Conservation (phyloP, 2,113 vertebrate genomes). For the Halcyon malimbica region DNA sequence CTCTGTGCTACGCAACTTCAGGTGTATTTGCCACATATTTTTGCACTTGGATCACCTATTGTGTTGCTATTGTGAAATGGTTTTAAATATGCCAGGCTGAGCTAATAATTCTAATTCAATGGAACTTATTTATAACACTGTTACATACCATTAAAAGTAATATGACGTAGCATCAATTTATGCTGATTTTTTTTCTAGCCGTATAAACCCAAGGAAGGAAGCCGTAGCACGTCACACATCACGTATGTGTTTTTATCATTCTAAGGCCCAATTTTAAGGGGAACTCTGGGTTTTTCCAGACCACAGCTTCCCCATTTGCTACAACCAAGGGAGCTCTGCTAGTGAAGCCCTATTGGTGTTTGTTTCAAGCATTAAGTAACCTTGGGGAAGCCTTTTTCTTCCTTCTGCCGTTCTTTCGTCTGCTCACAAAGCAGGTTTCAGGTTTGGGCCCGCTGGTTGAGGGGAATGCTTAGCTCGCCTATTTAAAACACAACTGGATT, state of each 20-base stretch:
- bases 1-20: neutral
- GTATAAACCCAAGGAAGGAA: neutral
- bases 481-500: constrained; percentile 89
- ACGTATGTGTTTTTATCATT: neutral
- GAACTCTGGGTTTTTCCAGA: neutral
- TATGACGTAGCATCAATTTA: neutral
- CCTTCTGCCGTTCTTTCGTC: constrained; percentile 68
- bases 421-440: constrained; percentile 81
- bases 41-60: neutral
- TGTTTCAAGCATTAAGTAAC: constrained; percentile 55
- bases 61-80: neutral
- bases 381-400: constrained; percentile 65
- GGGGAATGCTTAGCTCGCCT: constrained; percentile 82
- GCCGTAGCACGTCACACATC: fast-evolving
- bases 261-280: neutral
- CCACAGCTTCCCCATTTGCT: neutral
- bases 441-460: constrained; percentile 83
- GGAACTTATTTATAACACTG: neutral
- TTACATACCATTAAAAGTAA: neutral
- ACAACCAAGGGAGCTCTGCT: neutral
- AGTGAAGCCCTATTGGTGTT: constrained; percentile 39
- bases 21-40: neutral
- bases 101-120: neutral
- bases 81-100: neutral
- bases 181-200: neutral